phyloP scores from a whole-genome alignment of 1,140 invertebrate genomes.

The Brachionus rubens region DNA sequence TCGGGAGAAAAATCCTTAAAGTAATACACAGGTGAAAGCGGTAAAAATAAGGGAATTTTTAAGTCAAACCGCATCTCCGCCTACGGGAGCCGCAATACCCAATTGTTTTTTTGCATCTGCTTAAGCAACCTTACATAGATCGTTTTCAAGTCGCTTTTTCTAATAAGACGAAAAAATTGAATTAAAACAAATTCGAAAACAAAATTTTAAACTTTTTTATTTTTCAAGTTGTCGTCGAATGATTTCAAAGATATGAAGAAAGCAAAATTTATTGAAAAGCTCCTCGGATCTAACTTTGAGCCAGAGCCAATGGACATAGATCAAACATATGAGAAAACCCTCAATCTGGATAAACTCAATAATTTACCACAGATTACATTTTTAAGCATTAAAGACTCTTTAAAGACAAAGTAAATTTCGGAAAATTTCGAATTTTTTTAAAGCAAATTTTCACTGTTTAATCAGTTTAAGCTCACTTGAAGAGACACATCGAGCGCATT shows the following conservation, averaged over 20 bases:
- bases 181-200: too few species aligned
- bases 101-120: too few species aligned
- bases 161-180: too few species aligned
- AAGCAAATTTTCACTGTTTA: neutral
- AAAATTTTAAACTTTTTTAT: too few species aligned
- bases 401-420: neutral
- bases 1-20: too few species aligned
- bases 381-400: neutral
- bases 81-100: too few species aligned
- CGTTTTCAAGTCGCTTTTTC: too few species aligned
- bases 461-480: conserved; percentile 64
- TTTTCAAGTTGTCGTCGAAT: conserved; percentile 6
- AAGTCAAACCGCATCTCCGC: too few species aligned
- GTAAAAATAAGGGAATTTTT: too few species aligned
- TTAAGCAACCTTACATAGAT: too few species aligned
- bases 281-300: conserved; percentile 8
- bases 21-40: too few species aligned
- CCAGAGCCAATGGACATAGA: conserved; percentile 14
- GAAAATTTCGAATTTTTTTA: neutral
- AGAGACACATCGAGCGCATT: conserved; percentile 66
- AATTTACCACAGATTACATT: conserved; percentile 14
- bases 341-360: neutral
- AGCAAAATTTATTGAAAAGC: conserved; percentile 36
- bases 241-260: conserved; percentile 23
- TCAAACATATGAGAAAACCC: neutral